Base-by-base conservation (phyloP, 2,888 invertebrate species). In the Ectemnius cavifrons region DNA sequence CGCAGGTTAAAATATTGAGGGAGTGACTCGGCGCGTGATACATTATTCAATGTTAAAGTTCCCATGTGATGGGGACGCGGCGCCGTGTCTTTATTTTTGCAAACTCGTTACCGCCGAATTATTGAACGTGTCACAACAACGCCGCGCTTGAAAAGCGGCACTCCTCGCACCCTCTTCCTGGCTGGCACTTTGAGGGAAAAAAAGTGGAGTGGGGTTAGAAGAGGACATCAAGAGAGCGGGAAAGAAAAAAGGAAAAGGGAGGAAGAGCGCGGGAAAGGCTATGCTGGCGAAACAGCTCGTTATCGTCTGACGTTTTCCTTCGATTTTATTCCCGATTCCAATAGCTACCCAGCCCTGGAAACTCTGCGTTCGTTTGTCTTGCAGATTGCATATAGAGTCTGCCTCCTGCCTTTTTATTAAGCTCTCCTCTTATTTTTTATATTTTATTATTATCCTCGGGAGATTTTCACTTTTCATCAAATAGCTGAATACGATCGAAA, bases 71-170 rank as follows among this genome's bases (percentile, higher is more conserved):
- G n/a, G 8, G 8, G 37, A 8, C 49, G 63, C n/a, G n/a, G n/a
- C n/a, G n/a, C n/a, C n/a, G 20, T 63, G 37, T 74, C 75, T 71
- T 75, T 73, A 71, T 79, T 77, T 37, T 73, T 63, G 61, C 72
- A 67, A 81, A 77, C 81, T 81, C 77, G 81, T 81, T 81, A 77
- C 67, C 77, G 66, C 27, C 62, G 59, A 79, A 77, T 81, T 73
- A 73, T 67, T 61, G 52, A 37, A 60, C 60, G 67, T 61, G 71
- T 73, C 78, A 61, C 67, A 63, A 62, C 72, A 71, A 52, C 52
- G 61, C 28, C 58, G 61, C 28, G 56, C 63, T 68, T 69, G 68
- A 66, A 73, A 71, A 78, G 64, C 67, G 56, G 67, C 67, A 23
- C 23, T 23, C 23, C 37, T 37, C 8, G 37, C 37, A 11, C 8